Evolutionary conservation across 2,113 vertebrate genomes (phyloP), one percentile per base, ranked within the genome.

Genomic region (Centropus bengalensis): DNA sequence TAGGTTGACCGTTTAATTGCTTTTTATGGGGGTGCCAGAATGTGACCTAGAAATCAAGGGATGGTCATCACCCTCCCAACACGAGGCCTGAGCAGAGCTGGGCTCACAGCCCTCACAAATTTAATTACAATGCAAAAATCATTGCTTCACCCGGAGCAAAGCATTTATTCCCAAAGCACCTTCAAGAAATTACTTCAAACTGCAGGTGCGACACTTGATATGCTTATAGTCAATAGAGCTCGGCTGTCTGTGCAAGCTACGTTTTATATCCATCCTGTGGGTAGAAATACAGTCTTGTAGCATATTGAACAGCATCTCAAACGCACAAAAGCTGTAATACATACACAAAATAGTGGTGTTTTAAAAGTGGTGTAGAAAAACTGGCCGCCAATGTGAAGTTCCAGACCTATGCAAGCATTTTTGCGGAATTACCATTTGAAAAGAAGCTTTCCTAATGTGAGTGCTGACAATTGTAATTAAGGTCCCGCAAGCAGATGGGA

Each of bases 401-500:
- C 75, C 86, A 95, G 94, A 86, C 78, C 83, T 87, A 38, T 70
- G 91, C 77, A 89, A 95, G 92, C 89, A 36, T 84, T 96, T 96
- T 91, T 96, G 91, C 86, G 88, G 88, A 96, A 91, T 71, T 94
- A 91, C 92, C 90, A 75, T 92, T 96, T 96, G 83, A 92, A 94
- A 94, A 96, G 82, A 36, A 80, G 88, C 78, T 86, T 91, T 95
- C 88, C 92, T 88, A 91, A 96, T 51, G 42, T 6, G 45, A 96
- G 81, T 83, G 96, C 96, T 94, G 94, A 96, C 75, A 94, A 82
- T 78, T 27, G 71, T 84, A 94, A 97, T 95, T 93, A 95, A 92
- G 76, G 78, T 86, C 94, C 89, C 6, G 9, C 63, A 63, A 95
- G 81, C 94, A 97, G 94, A 95, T 91, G 79, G 2, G 2, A 73